Conservation (phyloP, 2,888 invertebrate species). For the Leistus spinibarbis region DNA sequence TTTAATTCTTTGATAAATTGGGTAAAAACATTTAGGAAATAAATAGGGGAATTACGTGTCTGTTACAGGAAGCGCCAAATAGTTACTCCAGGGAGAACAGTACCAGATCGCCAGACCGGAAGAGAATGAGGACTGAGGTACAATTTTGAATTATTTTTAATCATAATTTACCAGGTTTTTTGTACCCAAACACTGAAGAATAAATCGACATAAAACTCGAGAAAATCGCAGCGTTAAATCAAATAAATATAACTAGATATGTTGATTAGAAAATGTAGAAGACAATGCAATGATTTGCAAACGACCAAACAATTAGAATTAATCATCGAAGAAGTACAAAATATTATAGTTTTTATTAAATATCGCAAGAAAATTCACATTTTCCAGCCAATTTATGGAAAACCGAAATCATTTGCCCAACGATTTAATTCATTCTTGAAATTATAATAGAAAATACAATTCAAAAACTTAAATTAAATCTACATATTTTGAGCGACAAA, state of each 20-base stretch:
- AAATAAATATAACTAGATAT: neutral
- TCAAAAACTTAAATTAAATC: too few species aligned
- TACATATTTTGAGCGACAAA: too few species aligned
- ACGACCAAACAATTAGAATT: neutral
- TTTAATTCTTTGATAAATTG: too few species aligned
- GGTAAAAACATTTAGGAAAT: neutral
- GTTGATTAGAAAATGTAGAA: neutral
- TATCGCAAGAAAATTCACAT: too few species aligned
- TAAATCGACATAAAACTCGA: neutral
- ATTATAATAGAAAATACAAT: too few species aligned
- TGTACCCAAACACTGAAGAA: neutral
- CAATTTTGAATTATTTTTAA: constrained; percentile 20
- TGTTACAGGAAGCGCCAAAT: constrained; percentile 46
- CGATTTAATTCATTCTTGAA: too few species aligned
- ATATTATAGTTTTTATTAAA: too few species aligned
- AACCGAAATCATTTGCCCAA: too few species aligned
- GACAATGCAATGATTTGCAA: neutral
- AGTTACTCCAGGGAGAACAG: constrained; percentile 61
- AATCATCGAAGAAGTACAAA: neutral
- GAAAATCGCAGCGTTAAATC: too few species aligned
- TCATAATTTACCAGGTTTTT: neutral
- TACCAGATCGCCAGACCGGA: constrained; percentile 67
- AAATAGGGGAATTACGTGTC: constrained; percentile 20
- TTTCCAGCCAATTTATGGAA: too few species aligned
- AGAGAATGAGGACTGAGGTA: constrained; percentile 69